Conservation (phyloP, 1,140 invertebrate genomes). For the Drosophila busckii region DNA sequence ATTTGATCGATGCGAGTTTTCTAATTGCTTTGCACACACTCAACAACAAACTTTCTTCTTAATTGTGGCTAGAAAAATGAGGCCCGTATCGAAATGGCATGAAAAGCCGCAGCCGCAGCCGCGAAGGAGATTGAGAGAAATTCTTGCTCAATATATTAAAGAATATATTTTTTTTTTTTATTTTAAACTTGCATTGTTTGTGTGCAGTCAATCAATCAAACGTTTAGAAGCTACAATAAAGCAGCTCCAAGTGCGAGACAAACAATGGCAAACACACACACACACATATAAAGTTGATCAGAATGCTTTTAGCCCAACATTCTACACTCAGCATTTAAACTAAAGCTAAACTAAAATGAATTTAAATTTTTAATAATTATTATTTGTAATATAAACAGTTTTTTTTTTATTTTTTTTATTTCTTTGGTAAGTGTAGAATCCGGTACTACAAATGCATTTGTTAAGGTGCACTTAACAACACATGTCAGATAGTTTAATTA, state of each 20-base stretch:
- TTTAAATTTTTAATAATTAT: too few species aligned
- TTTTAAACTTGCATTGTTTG: slow-evolving; percentile 19
- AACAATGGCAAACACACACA: slow-evolving; percentile 53
- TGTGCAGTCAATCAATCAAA: slow-evolving; percentile 57
- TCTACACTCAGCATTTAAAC: too few species aligned
- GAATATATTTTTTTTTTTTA: slow-evolving; percentile 44
- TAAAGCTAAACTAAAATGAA: too few species aligned
- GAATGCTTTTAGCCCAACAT: too few species aligned
- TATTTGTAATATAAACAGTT: too few species aligned
- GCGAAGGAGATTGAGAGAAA: slow-evolving; percentile 41
- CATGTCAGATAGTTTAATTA: too few species aligned
- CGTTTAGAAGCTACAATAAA: slow-evolving; percentile 55
- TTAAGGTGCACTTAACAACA: too few species aligned
- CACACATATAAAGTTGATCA: too few species aligned
- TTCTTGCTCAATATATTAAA: slow-evolving; percentile 38
- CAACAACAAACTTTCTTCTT: slow-evolving; percentile 73
- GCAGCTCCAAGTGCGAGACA: slow-evolving; percentile 57
- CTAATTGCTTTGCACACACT: slow-evolving; percentile 61
- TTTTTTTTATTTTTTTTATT: too few species aligned
- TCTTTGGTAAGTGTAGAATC: too few species aligned
- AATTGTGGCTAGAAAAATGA: slow-evolving; percentile 74
- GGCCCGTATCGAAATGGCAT: slow-evolving; percentile 73
- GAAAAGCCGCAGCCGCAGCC: slow-evolving; percentile 51
- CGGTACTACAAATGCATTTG: too few species aligned
- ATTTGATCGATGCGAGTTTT: slow-evolving; percentile 73